A percentile compares a stretch with the other conserved stretches of the same genome.
These are phyloP conservation scores for Stenodema calcarata DNA, from an alignment of 2,888 invertebrate species.

Conservation along the genomic window DNA sequence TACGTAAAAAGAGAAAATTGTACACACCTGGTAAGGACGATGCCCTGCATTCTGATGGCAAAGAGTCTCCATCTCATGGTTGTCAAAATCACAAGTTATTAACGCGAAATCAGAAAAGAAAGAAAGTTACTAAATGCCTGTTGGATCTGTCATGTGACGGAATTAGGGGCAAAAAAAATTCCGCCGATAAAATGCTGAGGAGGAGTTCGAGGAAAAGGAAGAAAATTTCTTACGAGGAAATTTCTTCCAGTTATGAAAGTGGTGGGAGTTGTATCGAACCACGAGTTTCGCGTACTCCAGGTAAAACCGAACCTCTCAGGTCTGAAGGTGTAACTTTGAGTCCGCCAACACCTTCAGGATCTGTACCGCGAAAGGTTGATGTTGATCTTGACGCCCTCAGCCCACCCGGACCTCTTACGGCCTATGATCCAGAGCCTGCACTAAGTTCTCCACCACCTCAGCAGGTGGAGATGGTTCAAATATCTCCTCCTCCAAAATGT, in stretches of 20 bases:
- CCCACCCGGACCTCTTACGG: background rate
- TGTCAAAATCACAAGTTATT: no score
- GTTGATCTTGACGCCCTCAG: background rate
- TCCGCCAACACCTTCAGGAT: background rate
- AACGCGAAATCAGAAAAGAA: background rate
- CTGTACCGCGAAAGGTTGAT: background rate
- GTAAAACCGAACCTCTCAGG: background rate
- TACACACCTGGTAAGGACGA: background rate
- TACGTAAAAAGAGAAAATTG: background rate
- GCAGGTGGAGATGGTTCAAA: background rate
- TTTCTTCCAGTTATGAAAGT: background rate
- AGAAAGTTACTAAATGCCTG: background rate
- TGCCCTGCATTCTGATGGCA: background rate
- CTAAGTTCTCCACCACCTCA: background rate
- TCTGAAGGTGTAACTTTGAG: background rate
- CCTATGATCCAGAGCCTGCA: background rate
- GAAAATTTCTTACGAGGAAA: background rate
- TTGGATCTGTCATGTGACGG: background rate
- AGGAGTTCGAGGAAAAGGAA: background rate
- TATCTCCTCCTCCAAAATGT: no score
- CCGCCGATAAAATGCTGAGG: background rate
- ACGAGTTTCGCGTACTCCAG: background rate
- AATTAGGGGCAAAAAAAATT: background rate
- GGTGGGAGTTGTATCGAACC: background rate
- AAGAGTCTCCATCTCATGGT: background rate